phyloP scores from a whole-genome alignment of 2,797 vertebrate species.

The Sphenopsis melanotis region DNA sequence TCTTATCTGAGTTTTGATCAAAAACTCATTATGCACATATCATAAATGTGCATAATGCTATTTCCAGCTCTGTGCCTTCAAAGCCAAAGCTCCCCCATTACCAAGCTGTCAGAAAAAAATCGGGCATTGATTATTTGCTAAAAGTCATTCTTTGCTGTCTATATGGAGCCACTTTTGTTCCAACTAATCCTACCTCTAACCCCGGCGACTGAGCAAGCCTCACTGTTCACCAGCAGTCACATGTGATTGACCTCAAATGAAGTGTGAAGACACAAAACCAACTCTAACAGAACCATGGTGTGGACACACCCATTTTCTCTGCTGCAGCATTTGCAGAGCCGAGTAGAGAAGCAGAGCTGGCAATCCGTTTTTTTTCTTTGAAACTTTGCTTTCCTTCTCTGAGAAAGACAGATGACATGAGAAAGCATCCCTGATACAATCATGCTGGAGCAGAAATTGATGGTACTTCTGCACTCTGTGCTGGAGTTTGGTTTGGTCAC shows the following conservation, averaged over 20 bases:
- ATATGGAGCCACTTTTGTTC: neutral
- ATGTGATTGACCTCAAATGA: neutral
- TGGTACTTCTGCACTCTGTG: neutral
- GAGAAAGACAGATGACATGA: neutral
- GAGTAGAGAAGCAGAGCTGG: neutral
- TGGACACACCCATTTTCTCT: rapidly evolving
- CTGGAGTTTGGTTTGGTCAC: neutral
- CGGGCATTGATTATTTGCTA: neutral
- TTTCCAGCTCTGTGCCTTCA: neutral
- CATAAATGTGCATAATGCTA: neutral
- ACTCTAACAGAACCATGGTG: neutral
- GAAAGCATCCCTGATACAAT: rapidly evolving
- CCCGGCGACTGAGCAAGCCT: neutral
- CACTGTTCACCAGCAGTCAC: neutral
- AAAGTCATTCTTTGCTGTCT: neutral
- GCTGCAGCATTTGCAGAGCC: neutral
- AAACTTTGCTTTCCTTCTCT: neutral
- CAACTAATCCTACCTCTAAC: neutral
- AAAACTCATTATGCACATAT: neutral
- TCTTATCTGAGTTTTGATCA: neutral
- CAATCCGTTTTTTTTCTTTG: neutral
- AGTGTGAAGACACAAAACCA: neutral
- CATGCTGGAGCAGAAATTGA: neutral
- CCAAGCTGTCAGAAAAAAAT: neutral
- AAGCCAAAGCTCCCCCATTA: neutral